phyloP scores from a whole-genome alignment of 2,113 vertebrate species.

The Petroica traversi region DNA sequence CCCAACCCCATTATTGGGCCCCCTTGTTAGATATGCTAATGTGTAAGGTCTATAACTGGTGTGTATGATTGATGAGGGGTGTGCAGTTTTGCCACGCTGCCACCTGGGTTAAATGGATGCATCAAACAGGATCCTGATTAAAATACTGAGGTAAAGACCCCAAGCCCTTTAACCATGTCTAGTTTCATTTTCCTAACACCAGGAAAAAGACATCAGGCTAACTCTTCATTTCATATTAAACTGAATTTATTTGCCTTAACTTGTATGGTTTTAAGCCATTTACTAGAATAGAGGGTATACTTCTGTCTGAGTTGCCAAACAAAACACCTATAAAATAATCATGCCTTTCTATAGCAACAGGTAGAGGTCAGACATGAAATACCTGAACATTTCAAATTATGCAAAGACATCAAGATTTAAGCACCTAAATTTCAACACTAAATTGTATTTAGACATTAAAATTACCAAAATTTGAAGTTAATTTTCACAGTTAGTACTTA shows the following conservation, averaged over 20 bases:
- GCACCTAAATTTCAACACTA: not conserved
- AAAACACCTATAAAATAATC: not conserved
- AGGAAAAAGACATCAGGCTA: no score
- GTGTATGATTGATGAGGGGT: no score
- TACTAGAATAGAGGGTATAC: accelerated
- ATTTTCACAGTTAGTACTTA: not conserved
- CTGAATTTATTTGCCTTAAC: not conserved
- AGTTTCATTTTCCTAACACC: no score
- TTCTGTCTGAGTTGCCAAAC: not conserved
- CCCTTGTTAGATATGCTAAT: no score
- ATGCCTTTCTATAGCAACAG: not conserved
- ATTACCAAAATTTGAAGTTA: not conserved
- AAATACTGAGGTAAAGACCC: no score
- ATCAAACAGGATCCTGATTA: no score
- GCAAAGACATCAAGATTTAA: not conserved
- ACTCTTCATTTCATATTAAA: not conserved
- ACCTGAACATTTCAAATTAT: not conserved
- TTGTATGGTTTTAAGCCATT: not conserved
- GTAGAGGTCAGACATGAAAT: not conserved
- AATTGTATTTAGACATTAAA: not conserved
- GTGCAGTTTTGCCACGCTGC: no score
- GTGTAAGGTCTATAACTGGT: no score
- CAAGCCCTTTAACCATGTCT: no score
- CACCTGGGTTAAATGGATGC: no score
- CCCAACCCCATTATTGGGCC: no score